Conservation (phyloP, 2,797 vertebrate species). For the Eidolon dupreanum region DNA sequence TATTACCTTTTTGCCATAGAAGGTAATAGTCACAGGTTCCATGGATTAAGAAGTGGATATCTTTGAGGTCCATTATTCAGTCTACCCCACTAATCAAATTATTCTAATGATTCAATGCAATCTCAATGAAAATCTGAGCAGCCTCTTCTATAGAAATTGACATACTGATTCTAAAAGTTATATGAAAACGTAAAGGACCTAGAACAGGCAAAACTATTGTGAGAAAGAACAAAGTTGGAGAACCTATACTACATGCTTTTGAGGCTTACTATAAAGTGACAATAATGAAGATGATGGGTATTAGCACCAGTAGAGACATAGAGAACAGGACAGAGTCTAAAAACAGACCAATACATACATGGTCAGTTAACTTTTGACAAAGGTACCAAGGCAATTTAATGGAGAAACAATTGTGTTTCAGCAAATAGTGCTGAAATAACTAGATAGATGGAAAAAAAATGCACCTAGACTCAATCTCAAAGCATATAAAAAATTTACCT, state of each 20-base stretch:
- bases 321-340: not conserved
- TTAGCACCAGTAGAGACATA: not conserved
- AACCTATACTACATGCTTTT: not conserved
- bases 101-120: not conserved
- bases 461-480: not conserved
- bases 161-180: not conserved
- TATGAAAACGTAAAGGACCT: not conserved
- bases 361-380: not conserved
- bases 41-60: not conserved
- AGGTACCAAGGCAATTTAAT: not conserved
- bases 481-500: not conserved
- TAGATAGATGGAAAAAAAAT: not conserved
- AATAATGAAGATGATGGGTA: not conserved
- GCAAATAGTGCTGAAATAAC: not conserved
- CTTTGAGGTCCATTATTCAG: not conserved
- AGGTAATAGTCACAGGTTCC: not conserved
- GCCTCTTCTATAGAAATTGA: not conserved
- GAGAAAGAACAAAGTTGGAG: not conserved
- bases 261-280: not conserved
- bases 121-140: not conserved
- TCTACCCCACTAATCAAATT: not conserved
- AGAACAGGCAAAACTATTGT: not conserved
- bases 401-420: not conserved
- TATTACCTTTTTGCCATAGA: not conserved
- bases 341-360: not conserved